Base-by-base conservation (phyloP, 2,888 invertebrate species). In the Altica lythri region DNA sequence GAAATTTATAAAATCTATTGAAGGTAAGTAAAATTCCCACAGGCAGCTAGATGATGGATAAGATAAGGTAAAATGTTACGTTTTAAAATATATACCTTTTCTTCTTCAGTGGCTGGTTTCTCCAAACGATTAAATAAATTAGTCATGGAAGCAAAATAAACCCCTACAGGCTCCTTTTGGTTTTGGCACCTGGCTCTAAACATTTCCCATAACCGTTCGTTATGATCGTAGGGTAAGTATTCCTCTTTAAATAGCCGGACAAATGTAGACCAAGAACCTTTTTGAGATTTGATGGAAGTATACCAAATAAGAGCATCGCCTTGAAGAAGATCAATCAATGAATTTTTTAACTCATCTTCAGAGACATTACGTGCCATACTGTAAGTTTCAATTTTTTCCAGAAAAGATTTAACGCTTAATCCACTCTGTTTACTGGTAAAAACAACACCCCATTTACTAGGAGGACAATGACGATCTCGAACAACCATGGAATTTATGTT, bases 81-180 rank as follows among this genome's bases (percentile, higher is more conserved):
- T 25, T 16, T 25, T 13, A 43, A 43, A 16, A 29, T 29, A 29
- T 48, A n/a, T n/a, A n/a, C n/a, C n/a, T n/a, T n/a, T n/a, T n/a
- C 38, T 30, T 48, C 38, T 12, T 48, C 38, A 1, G 38, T 38
- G 12, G 38, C 17, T 12, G 38, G 29, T 17, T 38, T 13, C 8
- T 25, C 17, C 13, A 48, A 9, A 10, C 48, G 37, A 27, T 38
- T 48, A 29, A 48, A 48, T 10, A 38, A 38, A 29, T 27, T 38
- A 10, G 30, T n/a, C 48, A 48, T 48, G 12, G 29, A 38, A 27
- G 48, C 38, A 38, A 38, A 48, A 38, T 48, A 38, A 29, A 16
- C 25, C 4, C 38, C 29, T 2, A 48, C 38, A 4, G 38, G 18
- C 17, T 48, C 38, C 22, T 30, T 18, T 12, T 25, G 32, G 18